Evolutionary conservation across 2,113 vertebrate species (phyloP).

Genomic region (Lagopus leucura): DNA sequence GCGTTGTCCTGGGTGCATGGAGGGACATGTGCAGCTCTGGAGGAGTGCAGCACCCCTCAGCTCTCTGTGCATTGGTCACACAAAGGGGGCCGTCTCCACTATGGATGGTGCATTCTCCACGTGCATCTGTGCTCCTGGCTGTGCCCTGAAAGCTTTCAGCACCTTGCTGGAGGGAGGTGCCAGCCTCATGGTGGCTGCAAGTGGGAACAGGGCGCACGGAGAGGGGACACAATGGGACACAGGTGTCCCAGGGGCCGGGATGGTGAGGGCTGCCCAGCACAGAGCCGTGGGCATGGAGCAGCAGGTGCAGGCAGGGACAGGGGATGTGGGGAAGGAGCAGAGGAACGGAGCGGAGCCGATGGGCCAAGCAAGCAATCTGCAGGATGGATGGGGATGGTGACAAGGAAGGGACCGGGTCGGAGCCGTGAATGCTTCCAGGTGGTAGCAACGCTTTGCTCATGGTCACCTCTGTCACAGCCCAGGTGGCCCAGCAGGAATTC

Average conservation of each 20-base stretch:
- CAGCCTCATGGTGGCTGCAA: not conserved
- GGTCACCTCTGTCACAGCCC: not conserved
- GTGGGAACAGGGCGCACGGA: accelerated
- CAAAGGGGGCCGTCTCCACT: not conserved
- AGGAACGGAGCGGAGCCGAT: not conserved
- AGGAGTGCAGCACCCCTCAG: accelerated
- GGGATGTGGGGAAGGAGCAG: not conserved
- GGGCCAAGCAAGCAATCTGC: not conserved
- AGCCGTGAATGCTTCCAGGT: not conserved
- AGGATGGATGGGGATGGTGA: not conserved
- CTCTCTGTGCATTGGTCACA: no score
- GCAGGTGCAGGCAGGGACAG: conserved; percentile 48
- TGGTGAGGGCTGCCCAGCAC: not conserved
- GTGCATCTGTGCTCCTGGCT: not conserved
- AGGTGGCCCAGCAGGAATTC: not conserved
- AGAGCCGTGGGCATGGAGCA: not conserved
- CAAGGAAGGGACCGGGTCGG: not conserved
- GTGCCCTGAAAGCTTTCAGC: not conserved
- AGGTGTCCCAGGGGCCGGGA: not conserved
- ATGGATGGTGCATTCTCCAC: not conserved
- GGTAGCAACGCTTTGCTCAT: not conserved
- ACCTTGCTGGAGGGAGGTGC: not conserved
- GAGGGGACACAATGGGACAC: not conserved
- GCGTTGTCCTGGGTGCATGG: no score
- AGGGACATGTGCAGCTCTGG: not conserved